These are phyloP conservation scores for Lophius americanus DNA, from an alignment of 2,797 vertebrate genomes.

Conservation along the genomic window DNA sequence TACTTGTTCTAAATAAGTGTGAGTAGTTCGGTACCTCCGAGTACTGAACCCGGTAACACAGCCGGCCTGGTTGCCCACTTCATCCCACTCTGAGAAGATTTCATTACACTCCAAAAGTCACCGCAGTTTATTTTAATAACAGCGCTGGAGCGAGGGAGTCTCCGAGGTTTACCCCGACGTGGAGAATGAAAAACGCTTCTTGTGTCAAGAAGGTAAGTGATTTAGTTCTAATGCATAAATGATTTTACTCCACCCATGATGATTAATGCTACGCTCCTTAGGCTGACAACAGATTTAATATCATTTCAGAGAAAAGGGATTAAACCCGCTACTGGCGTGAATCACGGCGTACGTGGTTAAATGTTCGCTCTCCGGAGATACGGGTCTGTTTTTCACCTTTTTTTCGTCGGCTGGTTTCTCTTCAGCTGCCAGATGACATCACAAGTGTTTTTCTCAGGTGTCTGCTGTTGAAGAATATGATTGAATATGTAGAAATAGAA, in stretches of 20 bases:
- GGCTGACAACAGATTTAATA: not conserved
- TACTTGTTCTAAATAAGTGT: no score
- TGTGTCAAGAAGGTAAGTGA: not conserved
- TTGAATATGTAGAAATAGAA: no score
- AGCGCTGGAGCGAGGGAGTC: not conserved
- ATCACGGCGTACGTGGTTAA: not conserved
- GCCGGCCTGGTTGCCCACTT: not conserved
- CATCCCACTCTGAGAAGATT: conserved; percentile 2
- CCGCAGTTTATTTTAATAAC: not conserved
- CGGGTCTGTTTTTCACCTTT: not conserved
- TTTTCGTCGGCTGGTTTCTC: not conserved
- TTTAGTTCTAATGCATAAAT: conserved; percentile 4
- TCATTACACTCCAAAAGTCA: not conserved
- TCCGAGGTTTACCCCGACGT: not conserved
- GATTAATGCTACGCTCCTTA: conserved; percentile 9
- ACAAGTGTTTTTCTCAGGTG: not conserved
- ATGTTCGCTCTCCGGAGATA: not conserved
- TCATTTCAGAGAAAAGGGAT: conserved; percentile 2
- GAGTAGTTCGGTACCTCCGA: no score
- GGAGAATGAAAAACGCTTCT: not conserved
- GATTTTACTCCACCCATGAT: conserved; percentile 2
- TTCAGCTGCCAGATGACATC: not conserved
- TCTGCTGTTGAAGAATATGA: no score
- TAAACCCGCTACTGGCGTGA: not conserved
- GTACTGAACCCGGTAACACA: no score